Conservation (phyloP, 2,888 invertebrate genomes). For the Myopa tessellatipennis region DNA sequence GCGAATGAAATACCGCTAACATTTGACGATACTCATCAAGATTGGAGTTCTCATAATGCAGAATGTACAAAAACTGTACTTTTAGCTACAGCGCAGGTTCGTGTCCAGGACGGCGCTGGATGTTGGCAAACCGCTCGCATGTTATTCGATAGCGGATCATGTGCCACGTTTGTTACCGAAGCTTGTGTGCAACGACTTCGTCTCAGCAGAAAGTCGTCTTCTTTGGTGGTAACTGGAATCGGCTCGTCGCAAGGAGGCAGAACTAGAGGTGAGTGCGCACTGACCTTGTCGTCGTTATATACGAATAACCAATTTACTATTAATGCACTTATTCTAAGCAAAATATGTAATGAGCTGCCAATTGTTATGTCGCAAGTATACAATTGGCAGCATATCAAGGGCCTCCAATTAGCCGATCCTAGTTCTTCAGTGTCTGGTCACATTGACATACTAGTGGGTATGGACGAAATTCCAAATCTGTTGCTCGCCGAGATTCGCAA, state of each 20-base stretch:
- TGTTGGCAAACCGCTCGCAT: neutral
- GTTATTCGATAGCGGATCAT: slow-evolving; percentile 6
- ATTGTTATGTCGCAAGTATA: neutral
- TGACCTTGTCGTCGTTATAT: neutral
- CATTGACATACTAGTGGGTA: neutral
- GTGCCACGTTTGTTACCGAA: slow-evolving; percentile 5
- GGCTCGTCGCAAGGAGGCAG: neutral
- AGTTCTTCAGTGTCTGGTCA: neutral
- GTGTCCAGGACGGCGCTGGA: neutral
- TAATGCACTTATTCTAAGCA: neutral
- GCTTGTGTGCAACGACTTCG: slow-evolving; percentile 17
- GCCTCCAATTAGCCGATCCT: slow-evolving; percentile 9
- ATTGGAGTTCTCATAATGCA: neutral
- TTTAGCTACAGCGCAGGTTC: neutral
- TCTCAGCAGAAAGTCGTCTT: neutral
- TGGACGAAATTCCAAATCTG: neutral
- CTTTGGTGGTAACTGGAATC: neutral
- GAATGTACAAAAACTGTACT: neutral
- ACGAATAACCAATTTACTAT: slow-evolving; percentile 1
- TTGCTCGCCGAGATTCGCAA: neutral
- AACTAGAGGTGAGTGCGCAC: neutral
- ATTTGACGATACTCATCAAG: too few species aligned
- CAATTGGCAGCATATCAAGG: slow-evolving; percentile 8
- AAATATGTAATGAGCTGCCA: neutral
- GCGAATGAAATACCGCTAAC: too few species aligned